phyloP scores from a whole-genome alignment of 1,140 invertebrate genomes.

The Anadara kagoshimensis region DNA sequence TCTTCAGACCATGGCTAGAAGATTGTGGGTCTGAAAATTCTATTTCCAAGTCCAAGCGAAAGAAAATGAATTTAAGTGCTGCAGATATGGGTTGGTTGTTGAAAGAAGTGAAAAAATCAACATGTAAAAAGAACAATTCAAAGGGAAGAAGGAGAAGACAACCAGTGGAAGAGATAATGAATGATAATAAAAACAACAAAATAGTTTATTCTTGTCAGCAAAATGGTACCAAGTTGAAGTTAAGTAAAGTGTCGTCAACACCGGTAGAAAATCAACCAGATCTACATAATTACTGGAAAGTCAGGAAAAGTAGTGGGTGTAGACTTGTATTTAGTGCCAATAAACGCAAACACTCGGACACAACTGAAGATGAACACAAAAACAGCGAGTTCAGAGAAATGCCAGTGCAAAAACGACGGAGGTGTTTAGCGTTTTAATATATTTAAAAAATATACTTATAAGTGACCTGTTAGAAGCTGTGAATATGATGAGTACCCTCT shows the following conservation, averaged over 20 bases:
- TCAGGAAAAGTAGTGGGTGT: constrained; percentile 45
- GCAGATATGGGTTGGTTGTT: constrained; percentile 4
- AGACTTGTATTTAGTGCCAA: constrained; percentile 43
- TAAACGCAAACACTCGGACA: constrained; percentile 28
- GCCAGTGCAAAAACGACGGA: too few relatives aligned
- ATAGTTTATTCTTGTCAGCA: constrained; percentile 19
- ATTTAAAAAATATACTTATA: too few relatives aligned
- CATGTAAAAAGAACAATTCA: background rate
- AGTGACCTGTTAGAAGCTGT: too few relatives aligned
- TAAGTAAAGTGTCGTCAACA: constrained; percentile 33
- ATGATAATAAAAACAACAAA: constrained; percentile 1
- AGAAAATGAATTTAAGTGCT: constrained; percentile 14
- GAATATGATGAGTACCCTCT: too few relatives aligned
- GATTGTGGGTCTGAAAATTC: too few relatives aligned
- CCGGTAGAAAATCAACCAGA: constrained; percentile 35
- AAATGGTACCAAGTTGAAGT: constrained; percentile 40
- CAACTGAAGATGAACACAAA: background rate
- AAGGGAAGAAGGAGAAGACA: constrained; percentile 16
- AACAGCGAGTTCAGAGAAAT: too few relatives aligned
- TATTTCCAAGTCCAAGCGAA: background rate
- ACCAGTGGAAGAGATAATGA: background rate
- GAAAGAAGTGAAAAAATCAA: constrained; percentile 7
- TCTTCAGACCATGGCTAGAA: too few relatives aligned
- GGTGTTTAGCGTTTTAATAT: too few relatives aligned
- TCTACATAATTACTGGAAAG: constrained; percentile 46